Evolutionary conservation across 2,888 invertebrate genomes (phyloP), one percentile per base, ranked within the genome.

Genomic region (Harmothoe impar): DNA sequence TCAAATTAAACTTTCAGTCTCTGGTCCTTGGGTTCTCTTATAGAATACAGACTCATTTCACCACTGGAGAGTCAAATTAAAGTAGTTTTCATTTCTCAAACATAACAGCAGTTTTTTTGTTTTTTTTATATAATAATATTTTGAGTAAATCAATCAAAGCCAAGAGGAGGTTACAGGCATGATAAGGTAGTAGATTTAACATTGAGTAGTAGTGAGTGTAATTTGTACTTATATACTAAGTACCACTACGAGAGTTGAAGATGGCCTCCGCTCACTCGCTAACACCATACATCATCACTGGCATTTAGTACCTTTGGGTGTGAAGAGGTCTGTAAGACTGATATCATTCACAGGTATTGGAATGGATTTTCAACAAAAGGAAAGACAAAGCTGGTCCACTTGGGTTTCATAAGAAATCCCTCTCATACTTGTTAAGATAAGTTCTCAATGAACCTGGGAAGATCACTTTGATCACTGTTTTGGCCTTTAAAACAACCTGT

Each of bases 71-170:
- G 77, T 17, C 25, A 43, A 43, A 43, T 43, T 43, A 43, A 43
- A 7, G 62, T 62, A 43, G 62, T 62, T 62, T 20, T 31, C 77
- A 43, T 43, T 17, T 43, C 15, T 33, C 81, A 81, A 81, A 81
- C 81, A 81, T 35, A 81, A 81, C 81, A 81, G 81, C 81, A 81
- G 81, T 81, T 81, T 81, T 77, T 17, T 1, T 29, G 31, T 81
- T 81, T 77, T 17, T 1, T 29, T n/a, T 62, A 17, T 62, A 5
- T 17, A 12, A 77, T n/a, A 31, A 77, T 77, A 77, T 77, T 77
- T 81, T 81, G 81, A 17, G 43, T 81, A 81, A 81, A 81, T 81
- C 81, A 81, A 81, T 81, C 81, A 81, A 81, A 81, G 81, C 81
- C 81, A 81, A 20, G 43, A 25, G 31, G 29, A 81, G 77, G 43